Base-by-base conservation (phyloP, 2,888 invertebrate species). In the Hyposoter didymator region DNA sequence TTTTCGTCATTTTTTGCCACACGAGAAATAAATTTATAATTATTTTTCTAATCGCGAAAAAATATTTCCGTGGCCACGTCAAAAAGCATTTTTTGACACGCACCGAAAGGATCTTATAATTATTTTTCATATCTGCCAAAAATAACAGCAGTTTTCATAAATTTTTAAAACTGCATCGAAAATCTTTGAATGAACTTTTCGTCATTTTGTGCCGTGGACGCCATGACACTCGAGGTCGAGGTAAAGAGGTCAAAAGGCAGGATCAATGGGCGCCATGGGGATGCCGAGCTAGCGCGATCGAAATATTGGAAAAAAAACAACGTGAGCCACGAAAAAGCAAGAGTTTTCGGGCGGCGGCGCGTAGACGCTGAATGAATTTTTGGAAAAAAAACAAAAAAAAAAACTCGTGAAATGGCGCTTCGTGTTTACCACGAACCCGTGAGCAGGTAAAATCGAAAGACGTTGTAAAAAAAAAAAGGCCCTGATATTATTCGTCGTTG, bases 171-270 rank as follows among this genome's bases (percentile, higher is more conserved):
- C 14, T 59, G 14, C 59, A 14, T 10, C 28, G 28, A 0, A 59
- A 28, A 28, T 1, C 12, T 28, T n/a, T n/a, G 28, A 59, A 28
- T 52, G 3, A 3, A 59, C 14, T 5, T 59, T 59, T 28, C 4
- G 59, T 14, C 28, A 59, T 59, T 28, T 2, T 5, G 59, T 1
- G 22, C 28, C 14, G 8, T 59, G 22, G 59, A 59, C 59, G 59
- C 59, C 59, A 59, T 59, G 59, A 59, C 59, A 28, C 59, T 59
- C 28, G 59, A 59, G 59, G 59, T 59, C 59, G 59, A 59, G 59
- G 64, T 66, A 66, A 39, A 39, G n/a, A 66, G 64, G 64, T 66
- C 32, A 66, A 66, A 66, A 66, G n/a, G 19, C 35, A 66, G 64
- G 64, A 66, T 66, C 59, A 59, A 59, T 59, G 59, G 14, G 59